Conservation (phyloP, 2,113 vertebrate genomes). For the Ictalurus furcatus region DNA sequence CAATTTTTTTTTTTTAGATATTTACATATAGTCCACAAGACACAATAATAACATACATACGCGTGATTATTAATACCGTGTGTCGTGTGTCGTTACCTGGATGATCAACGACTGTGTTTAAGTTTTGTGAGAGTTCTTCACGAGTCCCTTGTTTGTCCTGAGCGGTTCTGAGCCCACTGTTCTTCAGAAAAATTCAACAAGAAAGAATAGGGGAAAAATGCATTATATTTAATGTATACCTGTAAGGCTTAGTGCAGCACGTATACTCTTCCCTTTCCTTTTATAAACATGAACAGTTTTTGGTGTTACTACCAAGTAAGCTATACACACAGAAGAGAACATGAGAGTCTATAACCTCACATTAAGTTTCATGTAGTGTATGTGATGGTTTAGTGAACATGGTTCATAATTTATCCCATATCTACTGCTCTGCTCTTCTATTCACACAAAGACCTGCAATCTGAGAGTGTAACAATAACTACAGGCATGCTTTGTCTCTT, state of each 20-base stretch:
- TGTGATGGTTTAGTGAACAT: background rate
- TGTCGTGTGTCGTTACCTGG: no score
- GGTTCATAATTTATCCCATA: slow-evolving; percentile 7
- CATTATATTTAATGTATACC: background rate
- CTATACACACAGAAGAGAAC: background rate
- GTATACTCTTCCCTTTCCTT: background rate
- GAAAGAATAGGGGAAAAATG: background rate
- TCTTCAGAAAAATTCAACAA: background rate
- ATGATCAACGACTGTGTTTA: no score
- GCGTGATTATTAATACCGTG: no score
- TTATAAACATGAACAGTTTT: background rate
- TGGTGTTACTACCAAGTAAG: background rate
- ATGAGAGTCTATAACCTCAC: background rate
- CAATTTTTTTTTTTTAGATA: no score
- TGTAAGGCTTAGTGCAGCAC: background rate
- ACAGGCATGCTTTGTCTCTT: slow-evolving; percentile 21
- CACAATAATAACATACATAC: no score
- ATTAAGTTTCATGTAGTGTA: background rate
- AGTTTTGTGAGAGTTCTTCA: no score
- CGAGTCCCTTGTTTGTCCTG: no score
- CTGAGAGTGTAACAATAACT: slow-evolving; percentile 34
- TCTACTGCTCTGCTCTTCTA: background rate
- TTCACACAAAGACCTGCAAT: background rate
- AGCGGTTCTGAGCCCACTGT: no score
- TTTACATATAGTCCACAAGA: no score